These are phyloP conservation scores for Pteruthius melanotis DNA, from an alignment of 2,113 vertebrate species.

Conservation along the genomic window DNA sequence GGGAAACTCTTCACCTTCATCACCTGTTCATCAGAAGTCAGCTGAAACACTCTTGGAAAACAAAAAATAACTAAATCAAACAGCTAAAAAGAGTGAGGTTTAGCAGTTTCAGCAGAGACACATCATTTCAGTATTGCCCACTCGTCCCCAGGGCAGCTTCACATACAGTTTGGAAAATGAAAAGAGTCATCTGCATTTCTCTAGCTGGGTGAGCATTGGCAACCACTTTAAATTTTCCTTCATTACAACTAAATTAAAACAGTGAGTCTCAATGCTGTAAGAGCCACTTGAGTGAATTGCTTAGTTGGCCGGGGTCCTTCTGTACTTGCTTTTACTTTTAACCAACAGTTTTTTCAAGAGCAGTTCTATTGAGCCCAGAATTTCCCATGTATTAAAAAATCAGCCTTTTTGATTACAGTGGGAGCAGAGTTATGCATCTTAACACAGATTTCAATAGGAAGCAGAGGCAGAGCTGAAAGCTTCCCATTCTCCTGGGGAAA, in stretches of 20 bases:
- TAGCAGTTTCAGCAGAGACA: background rate
- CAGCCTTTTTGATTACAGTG: background rate
- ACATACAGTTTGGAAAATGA: background rate
- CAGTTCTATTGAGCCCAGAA: background rate
- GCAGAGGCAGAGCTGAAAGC: background rate
- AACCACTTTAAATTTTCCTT: background rate
- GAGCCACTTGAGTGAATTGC: background rate
- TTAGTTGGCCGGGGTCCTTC: background rate
- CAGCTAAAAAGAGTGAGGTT: background rate
- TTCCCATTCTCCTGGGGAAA: background rate
- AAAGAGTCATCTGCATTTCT: background rate
- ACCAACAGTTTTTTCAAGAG: background rate
- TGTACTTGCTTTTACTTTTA: background rate
- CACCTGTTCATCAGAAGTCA: constrained; percentile 1
- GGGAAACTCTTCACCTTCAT: background rate
- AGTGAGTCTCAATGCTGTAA: background rate
- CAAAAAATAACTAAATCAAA: background rate
- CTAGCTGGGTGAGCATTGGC: background rate
- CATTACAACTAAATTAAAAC: background rate
- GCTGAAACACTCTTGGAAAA: background rate
- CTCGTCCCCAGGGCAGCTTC: background rate
- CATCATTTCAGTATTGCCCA: background rate
- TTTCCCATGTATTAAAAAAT: constrained; percentile 11
- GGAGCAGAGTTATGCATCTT: background rate
- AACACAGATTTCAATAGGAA: background rate